Conservation (phyloP, 2,113 vertebrate genomes). For the Hippolais icterina region DNA sequence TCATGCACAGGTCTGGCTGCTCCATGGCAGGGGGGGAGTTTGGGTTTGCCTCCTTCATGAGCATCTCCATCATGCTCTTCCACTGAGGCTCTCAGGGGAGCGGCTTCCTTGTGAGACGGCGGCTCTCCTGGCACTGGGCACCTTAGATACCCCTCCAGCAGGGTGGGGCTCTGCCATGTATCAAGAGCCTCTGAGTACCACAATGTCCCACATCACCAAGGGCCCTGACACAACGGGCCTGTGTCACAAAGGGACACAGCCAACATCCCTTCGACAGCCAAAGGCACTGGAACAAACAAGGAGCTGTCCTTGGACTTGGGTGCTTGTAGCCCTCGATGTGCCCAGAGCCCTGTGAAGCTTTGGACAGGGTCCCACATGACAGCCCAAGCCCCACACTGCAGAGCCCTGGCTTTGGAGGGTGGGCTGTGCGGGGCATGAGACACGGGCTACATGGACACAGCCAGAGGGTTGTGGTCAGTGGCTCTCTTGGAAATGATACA, state of each 20-base stretch:
- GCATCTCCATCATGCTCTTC: background rate
- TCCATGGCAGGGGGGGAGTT: background rate
- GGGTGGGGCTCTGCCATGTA: background rate
- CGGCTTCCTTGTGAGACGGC: background rate
- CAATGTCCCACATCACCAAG: background rate
- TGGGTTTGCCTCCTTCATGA: background rate
- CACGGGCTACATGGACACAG: background rate
- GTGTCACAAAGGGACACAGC: background rate
- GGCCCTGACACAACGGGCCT: background rate
- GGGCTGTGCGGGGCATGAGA: accelerated
- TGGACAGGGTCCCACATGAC: background rate
- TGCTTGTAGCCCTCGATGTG: background rate
- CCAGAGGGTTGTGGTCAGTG: background rate
- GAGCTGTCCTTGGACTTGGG: background rate
- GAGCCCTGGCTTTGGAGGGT: too few species aligned
- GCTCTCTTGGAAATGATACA: background rate
- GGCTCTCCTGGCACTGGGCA: background rate
- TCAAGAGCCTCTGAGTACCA: background rate
- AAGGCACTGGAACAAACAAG: background rate
- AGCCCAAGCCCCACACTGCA: background rate
- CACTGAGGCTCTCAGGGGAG: background rate
- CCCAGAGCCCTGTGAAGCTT: background rate
- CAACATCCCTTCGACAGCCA: background rate
- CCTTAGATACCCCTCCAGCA: background rate
- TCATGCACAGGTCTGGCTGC: background rate